Evolutionary conservation across 2,888 invertebrate genomes (phyloP).

Genomic region (Parapristionchus giblindavisi): DNA sequence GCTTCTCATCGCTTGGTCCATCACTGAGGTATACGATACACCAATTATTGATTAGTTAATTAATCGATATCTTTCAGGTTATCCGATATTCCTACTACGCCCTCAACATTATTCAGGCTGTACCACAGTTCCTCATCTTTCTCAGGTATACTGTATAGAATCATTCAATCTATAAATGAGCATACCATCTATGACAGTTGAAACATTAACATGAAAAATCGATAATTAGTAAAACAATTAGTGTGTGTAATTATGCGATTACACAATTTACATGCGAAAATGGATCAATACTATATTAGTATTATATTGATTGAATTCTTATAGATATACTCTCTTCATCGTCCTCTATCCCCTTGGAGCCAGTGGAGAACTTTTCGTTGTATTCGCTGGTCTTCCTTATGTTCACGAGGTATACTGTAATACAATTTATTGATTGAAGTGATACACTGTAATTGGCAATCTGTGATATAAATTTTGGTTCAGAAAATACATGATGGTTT

Average conservation of each 20-base stretch:
- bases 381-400: slow-evolving; percentile 81
- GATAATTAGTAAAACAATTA: neutral
- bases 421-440: neutral
- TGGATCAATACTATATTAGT: neutral
- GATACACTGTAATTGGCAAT: neutral
- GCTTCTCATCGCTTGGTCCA: slow-evolving; percentile 86
- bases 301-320: neutral
- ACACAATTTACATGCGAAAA: neutral
- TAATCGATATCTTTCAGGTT: slow-evolving; percentile 70
- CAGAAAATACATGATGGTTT: no score
- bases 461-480: no score
- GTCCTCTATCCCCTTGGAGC: slow-evolving; percentile 91
- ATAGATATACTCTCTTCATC: slow-evolving; percentile 85
- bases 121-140: slow-evolving; percentile 83
- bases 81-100: slow-evolving; percentile 92
- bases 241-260: neutral
- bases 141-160: slow-evolving; percentile 61
- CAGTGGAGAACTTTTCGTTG: slow-evolving; percentile 89
- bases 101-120: slow-evolving; percentile 79
- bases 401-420: slow-evolving; percentile 33
- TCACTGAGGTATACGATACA: slow-evolving; percentile 84
- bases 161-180: neutral
- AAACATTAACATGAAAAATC: no score
- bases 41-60: neutral
- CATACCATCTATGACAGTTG: no score